Evolutionary conservation across 2,888 invertebrate genomes (phyloP), one percentile per base, ranked within the genome.

Genomic region (Sarcophaga rosellei): DNA sequence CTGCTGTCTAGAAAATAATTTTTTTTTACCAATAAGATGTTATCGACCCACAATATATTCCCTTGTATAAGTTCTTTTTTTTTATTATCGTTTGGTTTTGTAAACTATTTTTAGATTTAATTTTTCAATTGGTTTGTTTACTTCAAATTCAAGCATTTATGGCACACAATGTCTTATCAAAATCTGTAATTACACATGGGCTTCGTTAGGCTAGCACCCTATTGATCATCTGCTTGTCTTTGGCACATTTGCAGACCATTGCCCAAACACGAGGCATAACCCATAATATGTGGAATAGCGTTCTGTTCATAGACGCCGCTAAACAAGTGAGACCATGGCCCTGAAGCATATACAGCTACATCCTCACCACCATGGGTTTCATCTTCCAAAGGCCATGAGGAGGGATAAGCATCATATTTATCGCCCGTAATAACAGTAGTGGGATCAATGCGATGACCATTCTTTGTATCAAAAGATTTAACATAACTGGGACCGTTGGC

Each of bases 311-410:
- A 95, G 79, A 95, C 95, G 0, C 97, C 97, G 0, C 95, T 95
- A 90, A 98, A 96, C 1, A 98, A 94, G 90, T 97, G 97, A 0
- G 97, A 94, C 96, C 96, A 96, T 1, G 97, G 97, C 25, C 96
- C 97, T 15, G 93, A 93, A 0, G 97, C 97, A 92, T 95, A 97
- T 0, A 97, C 95, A 0, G 95, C 95, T 0, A 97, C 97, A 91
- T 97, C 97, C 87, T 97, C 97, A 0, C 96, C 96, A 0, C 96
- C 96, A 89, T 97, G 97, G 0, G 96, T 96, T 90, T 96, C 96
- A 3, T 23, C 65, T 10, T 88, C 87, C 3, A 90, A 70, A 10
- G 92, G 90, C 21, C 95, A 94, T 0, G 95, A 92, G 0, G 96
- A 92, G 1, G 96, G 96, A 89, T 94, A 96, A 0, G 93, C 61